phyloP scores from a whole-genome alignment of 23 tunicate species.

The Trididemnum miniatum region DNA sequence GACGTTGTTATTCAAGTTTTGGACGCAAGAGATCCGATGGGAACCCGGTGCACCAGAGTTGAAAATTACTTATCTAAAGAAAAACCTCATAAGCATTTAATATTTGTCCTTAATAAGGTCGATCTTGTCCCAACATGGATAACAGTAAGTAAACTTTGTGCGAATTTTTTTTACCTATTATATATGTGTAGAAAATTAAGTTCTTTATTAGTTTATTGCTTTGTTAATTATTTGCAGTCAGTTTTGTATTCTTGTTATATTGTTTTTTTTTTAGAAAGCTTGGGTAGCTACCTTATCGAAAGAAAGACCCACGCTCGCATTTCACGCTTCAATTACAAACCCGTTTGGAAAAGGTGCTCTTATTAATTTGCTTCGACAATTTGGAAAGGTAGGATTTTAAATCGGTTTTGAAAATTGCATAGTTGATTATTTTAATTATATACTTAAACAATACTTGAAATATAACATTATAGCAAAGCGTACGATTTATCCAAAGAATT shows the following conservation, averaged over 20 bases:
- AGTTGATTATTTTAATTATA: neutral
- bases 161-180: neutral
- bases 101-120: slow-evolving; percentile 90
- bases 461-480: too few relatives aligned
- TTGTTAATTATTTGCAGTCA: neutral
- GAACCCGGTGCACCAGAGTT: slow-evolving; percentile 84
- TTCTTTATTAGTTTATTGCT: neutral
- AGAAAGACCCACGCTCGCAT: slow-evolving; percentile 94
- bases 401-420: too few relatives aligned
- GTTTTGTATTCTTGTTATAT: neutral
- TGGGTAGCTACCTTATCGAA: slow-evolving; percentile 93
- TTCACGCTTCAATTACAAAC: slow-evolving; percentile 89
- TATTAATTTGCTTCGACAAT: slow-evolving; percentile 81
- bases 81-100: slow-evolving; percentile 95
- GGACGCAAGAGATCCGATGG: slow-evolving; percentile 96
- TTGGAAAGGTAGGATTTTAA: slow-evolving; percentile 66
- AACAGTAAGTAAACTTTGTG: slow-evolving; percentile 42
- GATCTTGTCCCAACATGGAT: slow-evolving; percentile 94
- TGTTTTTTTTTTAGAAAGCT: slow-evolving; percentile 59
- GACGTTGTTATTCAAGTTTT: slow-evolving; percentile 94
- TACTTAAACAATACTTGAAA: too few relatives aligned
- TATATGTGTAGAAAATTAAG: neutral
- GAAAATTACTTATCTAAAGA: slow-evolving; percentile 87
- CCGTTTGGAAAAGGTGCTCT: slow-evolving; percentile 98
- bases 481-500: too few relatives aligned